Conservation (phyloP, 2,888 invertebrate genomes). For the Tenthredo scrophulariae region DNA sequence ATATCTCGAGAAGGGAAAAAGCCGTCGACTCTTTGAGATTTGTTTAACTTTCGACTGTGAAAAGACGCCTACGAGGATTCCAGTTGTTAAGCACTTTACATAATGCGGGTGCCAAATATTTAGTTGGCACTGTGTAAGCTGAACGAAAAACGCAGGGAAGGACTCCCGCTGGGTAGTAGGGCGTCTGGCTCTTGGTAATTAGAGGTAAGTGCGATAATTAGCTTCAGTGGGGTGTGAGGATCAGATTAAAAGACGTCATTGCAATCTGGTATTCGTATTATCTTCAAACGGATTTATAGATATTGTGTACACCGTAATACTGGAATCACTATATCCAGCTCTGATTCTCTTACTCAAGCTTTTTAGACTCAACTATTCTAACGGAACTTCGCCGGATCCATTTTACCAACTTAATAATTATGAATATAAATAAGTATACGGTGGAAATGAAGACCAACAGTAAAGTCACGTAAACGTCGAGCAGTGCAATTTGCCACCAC, state of each 20-base stretch:
- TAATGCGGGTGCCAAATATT: conserved; percentile 59
- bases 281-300: background rate
- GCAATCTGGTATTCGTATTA: background rate
- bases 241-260: conserved; percentile 16
- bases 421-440: background rate
- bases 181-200: conserved; percentile 45
- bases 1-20: background rate
- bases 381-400: background rate
- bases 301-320: background rate
- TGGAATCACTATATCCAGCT: background rate
- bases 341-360: background rate
- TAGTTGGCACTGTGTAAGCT: conserved; percentile 55
- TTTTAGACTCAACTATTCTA: background rate
- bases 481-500: conserved; percentile 41
- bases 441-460: background rate
- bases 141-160: conserved; percentile 55
- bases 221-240: background rate
- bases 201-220: conserved; percentile 44
- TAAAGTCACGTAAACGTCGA: conserved; percentile 25
- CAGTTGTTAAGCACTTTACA: conserved; percentile 43
- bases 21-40: conserved; percentile 44
- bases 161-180: conserved; percentile 15
- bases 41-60: conserved; percentile 45
- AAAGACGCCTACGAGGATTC: conserved; percentile 24
- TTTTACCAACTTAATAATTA: background rate